Conservation (phyloP, 2,113 vertebrate genomes). For the Ptyas mucosa region DNA sequence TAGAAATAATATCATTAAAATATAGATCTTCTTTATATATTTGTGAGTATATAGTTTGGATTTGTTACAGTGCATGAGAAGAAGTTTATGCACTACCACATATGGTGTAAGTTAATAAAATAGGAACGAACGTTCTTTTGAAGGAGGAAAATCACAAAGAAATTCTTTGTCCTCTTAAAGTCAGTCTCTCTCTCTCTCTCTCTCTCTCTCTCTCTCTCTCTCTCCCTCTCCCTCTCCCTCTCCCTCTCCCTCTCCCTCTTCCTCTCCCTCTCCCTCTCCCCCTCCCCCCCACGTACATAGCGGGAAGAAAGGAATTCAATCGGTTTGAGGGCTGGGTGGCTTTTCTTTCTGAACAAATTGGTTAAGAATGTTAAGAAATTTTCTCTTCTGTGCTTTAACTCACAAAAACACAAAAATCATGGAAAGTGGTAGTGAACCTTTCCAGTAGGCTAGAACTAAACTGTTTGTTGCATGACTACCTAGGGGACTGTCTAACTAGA, state of each 20-base stretch:
- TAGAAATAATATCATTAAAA: background rate
- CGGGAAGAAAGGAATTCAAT: no score
- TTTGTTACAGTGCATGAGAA: background rate
- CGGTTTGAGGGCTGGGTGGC: background rate
- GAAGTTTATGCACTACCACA: background rate
- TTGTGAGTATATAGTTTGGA: background rate
- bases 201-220: no score
- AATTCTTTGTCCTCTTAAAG: background rate
- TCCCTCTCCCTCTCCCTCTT: no score
- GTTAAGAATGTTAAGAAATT: background rate
- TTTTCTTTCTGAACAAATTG: background rate
- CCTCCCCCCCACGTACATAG: accelerated
- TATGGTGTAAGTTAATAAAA: background rate
- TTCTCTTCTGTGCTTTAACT: background rate
- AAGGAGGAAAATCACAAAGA: background rate
- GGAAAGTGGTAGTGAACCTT: background rate
- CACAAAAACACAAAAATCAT: background rate
- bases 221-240: background rate
- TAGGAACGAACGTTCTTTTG: background rate
- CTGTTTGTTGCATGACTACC: background rate
- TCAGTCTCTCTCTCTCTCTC: background rate
- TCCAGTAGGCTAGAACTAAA: background rate
- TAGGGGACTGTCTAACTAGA: background rate
- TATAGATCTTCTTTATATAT: background rate
- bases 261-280: no score